Evolutionary conservation across 2,113 vertebrate species (phyloP).

Genomic region (Tyto alba): DNA sequence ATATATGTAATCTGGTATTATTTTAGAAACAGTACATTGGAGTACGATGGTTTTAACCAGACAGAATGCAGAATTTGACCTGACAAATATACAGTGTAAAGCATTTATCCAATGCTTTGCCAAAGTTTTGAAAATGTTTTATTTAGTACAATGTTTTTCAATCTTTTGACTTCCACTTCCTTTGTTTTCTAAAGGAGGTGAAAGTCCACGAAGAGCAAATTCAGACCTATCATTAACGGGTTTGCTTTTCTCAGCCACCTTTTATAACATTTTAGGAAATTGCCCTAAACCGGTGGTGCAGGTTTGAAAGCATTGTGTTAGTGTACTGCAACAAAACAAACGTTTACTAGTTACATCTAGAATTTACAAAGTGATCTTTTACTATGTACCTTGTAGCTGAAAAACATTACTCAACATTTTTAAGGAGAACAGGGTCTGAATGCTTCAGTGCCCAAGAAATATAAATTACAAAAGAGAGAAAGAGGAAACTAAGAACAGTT

Average conservation of each 20-base stretch:
- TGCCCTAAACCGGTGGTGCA: neutral
- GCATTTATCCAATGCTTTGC: neutral
- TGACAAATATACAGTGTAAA: neutral
- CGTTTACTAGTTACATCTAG: neutral
- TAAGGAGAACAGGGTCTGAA: neutral
- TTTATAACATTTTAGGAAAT: neutral
- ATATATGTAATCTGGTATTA: neutral
- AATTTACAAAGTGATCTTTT: neutral
- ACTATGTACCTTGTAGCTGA: neutral
- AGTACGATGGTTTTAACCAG: neutral
- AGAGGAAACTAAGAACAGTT: neutral
- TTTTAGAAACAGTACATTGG: neutral
- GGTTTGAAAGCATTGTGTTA: neutral
- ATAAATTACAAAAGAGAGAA: neutral
- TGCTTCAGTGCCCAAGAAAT: neutral
- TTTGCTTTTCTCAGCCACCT: neutral
- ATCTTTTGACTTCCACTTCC: neutral
- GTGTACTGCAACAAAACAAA: neutral
- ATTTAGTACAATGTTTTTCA: neutral
- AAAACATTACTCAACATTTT: neutral
- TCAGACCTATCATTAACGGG: neutral
- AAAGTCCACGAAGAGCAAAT: neutral
- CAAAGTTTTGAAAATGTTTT: neutral
- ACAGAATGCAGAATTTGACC: neutral
- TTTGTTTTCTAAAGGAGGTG: neutral